Base-by-base conservation (phyloP, 1,140 invertebrate species). In the Drosophila arizonae region DNA sequence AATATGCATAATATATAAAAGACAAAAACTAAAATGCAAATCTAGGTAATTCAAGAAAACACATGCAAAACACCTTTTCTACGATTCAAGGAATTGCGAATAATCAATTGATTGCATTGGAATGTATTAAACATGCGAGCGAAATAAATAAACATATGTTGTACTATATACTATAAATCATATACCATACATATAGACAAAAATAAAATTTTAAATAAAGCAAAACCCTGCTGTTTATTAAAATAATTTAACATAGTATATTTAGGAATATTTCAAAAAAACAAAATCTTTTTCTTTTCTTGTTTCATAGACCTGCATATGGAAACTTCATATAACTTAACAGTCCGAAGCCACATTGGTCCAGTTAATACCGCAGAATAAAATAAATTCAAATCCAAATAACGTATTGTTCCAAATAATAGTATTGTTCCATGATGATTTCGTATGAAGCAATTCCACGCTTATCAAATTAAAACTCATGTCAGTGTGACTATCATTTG, bases 201-300 rank as follows among this genome's bases (percentile, higher is more conserved):
- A 77, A 78, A 75, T 78, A 66, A 87, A 63, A 72, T 86, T 86
- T 87, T 87, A 87, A 76, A 72, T 81, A 82, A 87, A 78, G 56
- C 50, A 79, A 79, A 72, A 24, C 36, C 33, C 36, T 4, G 4
- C 39, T 11, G n/a, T 30, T n/a, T 39, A 13, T 39, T 39, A 6
- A 30, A n/a, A 33, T 51, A 13, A 21, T 24, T 24, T 36, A 17
- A 17, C 17, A 17, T 17, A 17, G 17, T 17, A 17, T 17, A 21
- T 11, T 24, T 36, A 3, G 21, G 21, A 36, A 9, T 10, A 36
- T 36, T 45, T 45, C 4, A 24, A 1, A 2, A 24, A 24, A 24
- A 24, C 21, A 24, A 24, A 24, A 24, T 24, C 21, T 24, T 24
- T 24, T 24, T 24, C 1, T 24, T 24, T 24, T 24, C 21, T 24